A percentile compares a stretch with the other conserved stretches of the same genome.
These are phyloP conservation scores for Orthosia gothica DNA, from an alignment of 2,888 invertebrate species.

Conservation along the genomic window DNA sequence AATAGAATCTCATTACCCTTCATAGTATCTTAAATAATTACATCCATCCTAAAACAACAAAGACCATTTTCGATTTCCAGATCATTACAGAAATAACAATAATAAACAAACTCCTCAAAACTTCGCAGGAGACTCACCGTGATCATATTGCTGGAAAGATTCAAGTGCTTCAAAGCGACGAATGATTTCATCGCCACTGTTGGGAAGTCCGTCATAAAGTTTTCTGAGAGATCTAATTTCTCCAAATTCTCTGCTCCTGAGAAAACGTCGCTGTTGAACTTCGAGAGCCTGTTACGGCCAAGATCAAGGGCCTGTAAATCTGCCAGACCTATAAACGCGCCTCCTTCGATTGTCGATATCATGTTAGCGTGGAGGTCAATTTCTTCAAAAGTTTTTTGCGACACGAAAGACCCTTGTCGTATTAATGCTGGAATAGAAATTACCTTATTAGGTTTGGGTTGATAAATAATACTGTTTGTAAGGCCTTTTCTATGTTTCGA, in stretches of 20 bases:
- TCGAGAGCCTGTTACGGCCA: constrained; percentile 95
- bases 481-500: not conserved
- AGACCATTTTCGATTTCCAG: constrained; percentile 30
- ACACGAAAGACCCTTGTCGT: constrained; percentile 93
- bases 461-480: not conserved
- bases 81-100: constrained; percentile 56
- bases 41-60: constrained; percentile 20
- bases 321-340: constrained; percentile 93
- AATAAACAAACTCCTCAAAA: constrained; percentile 43
- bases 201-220: constrained; percentile 96
- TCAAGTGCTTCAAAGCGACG: constrained; percentile 93
- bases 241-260: constrained; percentile 95
- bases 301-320: constrained; percentile 94
- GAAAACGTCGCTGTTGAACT: constrained; percentile 96
- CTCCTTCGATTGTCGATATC: constrained; percentile 94
- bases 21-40: constrained; percentile 16
- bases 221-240: constrained; percentile 96
- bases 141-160: constrained; percentile 96
- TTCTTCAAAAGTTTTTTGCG: constrained; percentile 93
- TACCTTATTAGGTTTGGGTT: constrained; percentile 15
- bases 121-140: constrained; percentile 90
- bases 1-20: not conserved
- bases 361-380: constrained; percentile 96
- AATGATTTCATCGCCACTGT: constrained; percentile 94
- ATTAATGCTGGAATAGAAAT: constrained; percentile 92